Conservation (phyloP, 2,113 vertebrate genomes). For the Oncorhynchus mykiss region DNA sequence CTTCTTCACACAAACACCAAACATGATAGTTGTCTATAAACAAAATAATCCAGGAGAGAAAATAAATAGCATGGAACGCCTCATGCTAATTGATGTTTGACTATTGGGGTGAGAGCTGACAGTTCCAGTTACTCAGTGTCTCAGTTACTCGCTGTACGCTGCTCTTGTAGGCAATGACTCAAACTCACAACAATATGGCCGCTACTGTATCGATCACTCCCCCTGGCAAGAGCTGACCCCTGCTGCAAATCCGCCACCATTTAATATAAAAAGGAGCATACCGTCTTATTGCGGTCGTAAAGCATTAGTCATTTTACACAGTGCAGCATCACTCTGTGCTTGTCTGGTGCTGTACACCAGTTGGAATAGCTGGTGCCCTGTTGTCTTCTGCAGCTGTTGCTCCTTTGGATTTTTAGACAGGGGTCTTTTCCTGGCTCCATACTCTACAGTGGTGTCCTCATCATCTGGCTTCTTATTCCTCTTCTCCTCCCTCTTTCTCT, state of each 20-base stretch:
- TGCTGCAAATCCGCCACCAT: not conserved
- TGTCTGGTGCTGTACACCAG: not conserved
- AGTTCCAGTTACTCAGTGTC: too few relatives aligned
- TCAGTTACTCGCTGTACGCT: not conserved
- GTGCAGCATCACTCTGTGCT: not conserved
- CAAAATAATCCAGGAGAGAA: not conserved
- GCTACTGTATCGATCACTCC: not conserved
- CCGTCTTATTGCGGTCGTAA: not conserved
- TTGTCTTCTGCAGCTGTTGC: slow-evolving; percentile 6
- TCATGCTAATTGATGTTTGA: not conserved
- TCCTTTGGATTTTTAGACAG: not conserved
- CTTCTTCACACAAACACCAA: too few relatives aligned
- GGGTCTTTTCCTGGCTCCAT: slow-evolving; percentile 49
- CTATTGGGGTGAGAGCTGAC: too few relatives aligned
- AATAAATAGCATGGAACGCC: not conserved
- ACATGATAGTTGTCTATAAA: too few relatives aligned
- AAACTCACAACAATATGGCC: not conserved
- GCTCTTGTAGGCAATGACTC: not conserved
- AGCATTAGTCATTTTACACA: not conserved
- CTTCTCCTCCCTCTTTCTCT: slow-evolving; percentile 83
- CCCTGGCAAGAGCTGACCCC: not conserved
- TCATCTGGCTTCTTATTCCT: slow-evolving; percentile 43
- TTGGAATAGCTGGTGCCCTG: not conserved
- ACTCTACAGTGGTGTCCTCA: slow-evolving; percentile 12
- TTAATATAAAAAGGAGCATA: not conserved